Evolutionary conservation across 2,113 vertebrate species (phyloP), one percentile per base, ranked within the genome.

Genomic region (Eleginops maclovinus): DNA sequence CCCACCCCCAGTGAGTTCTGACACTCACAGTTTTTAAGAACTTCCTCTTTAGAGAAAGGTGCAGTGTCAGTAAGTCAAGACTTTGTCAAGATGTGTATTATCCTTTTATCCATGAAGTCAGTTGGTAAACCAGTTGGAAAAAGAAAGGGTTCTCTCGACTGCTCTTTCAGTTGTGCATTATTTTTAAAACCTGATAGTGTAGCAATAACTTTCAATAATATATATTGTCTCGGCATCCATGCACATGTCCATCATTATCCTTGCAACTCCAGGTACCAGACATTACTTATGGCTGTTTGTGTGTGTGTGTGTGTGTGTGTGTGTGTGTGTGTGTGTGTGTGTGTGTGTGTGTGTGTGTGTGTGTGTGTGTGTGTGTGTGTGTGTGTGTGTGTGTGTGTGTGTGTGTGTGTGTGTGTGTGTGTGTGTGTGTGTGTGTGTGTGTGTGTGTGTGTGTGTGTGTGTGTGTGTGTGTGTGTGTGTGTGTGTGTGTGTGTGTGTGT

Each of bases 351-450:
- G 79, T 87, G 63, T 36, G 65, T 77, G 47, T 76, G 74, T 82
- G 78, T 79, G 73, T 81, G 77, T 90, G 79, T 88, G 69, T 21
- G 62, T 84, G 72, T 72, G 83, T 80, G 74, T 87, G 79, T 87
- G 63, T 31, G 65, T 77, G 47, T 76, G 74, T 82, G 78, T 79
- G 73, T 82, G 77, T 90, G 79, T 88, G 69, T 21, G 62, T 84
- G 72, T 73, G 83, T 80, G 74, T 87, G 79, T 87, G 63, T 36
- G 65, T 77, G 47, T 76, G 74, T 82, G 78, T 79, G 73, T 82
- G 77, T 90, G 79, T 88, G 68, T 21, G 62, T 83, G 69, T 72
- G 83, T 80, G 74, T 87, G 79, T 87, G 63, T 31, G 64, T 77
- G 47, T 75, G 74, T 82, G 75, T 79, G 73, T 80, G 75, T 90